Base-by-base conservation (phyloP, 2,888 invertebrate species). In the Sphaerophoria rueppellii region DNA sequence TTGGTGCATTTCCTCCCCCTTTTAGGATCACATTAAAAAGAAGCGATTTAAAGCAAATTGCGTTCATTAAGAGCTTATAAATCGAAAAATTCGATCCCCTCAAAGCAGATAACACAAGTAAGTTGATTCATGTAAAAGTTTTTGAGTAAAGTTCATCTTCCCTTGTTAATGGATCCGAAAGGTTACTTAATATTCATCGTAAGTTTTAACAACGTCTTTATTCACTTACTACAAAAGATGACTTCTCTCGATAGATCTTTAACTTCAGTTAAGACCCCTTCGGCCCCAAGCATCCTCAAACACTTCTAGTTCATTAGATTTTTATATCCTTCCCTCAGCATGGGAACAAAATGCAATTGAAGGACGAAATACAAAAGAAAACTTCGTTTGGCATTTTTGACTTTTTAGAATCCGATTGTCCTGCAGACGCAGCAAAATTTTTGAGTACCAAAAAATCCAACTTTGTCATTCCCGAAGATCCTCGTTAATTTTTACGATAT, bases 401-500 rank as follows among this genome's bases (percentile, higher is more conserved):
- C 52, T 34, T 4, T 32, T 34, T 0, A 61, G 63, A 82, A 43
- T 52, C 71, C 71, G 67, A 52, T 70, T 79, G 35, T 24, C 32
- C 14, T 78, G 78, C 78, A 40, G 70, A 63, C 54, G 50, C 65
- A 72, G 67, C 72, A 50, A 74, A 46, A 72, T 60, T 52, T 52
- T 69, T 72, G 11, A 40, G 40, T n/a, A 32, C 65, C 14, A 34
- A n/a, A 6, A 34, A n/a, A 50, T 50, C 52, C n/a, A 34, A 24
- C 16, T 37, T 35, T 37, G 24, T 35, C n/a, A 50, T 65, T 75
- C 55, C 14, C 24, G 35, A 48, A 32, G 34, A 40, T 14, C 24
- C 75, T 76, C 81, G 85, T 85, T 85, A 81, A 81, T 81, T 85
- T 81, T 85, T 81, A 85, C 85, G 77, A 81, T 70, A 77, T 65